phyloP scores from a whole-genome alignment of 2,113 vertebrate species.

The Psittacara wagleri region DNA sequence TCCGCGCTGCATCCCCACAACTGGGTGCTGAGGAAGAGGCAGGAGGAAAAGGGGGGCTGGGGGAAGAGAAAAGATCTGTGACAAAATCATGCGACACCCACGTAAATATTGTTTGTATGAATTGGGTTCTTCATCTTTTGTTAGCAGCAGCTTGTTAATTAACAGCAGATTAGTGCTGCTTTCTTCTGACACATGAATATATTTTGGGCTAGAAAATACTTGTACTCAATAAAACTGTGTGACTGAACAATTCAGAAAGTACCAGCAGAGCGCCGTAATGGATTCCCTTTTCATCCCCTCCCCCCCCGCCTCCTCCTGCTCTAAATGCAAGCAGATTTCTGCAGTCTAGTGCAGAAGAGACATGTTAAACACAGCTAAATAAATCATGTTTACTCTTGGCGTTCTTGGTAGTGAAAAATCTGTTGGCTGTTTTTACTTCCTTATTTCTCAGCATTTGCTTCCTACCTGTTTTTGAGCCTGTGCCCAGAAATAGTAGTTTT shows the following conservation, averaged over 20 bases:
- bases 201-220: conserved; percentile 71
- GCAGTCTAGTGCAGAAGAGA: conserved; percentile 65
- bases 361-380: conserved; percentile 79
- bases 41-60: fast-evolving
- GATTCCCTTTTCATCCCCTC: conserved; percentile 39
- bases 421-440: conserved; percentile 84
- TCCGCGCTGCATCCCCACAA: background rate
- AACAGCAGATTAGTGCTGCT: conserved; percentile 70
- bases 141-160: conserved; percentile 77
- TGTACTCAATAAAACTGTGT: conserved; percentile 61
- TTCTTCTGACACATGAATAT: conserved; percentile 69
- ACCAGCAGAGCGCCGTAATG: conserved; percentile 13
- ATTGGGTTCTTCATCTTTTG: conserved; percentile 74
- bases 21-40: background rate
- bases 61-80: conserved; percentile 8
- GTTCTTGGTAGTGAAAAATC: conserved; percentile 77
- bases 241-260: conserved; percentile 56
- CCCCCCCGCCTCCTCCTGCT: conserved; percentile 14
- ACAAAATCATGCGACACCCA: conserved; percentile 23
- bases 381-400: conserved; percentile 85
- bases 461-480: conserved; percentile 88
- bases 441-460: conserved; percentile 85
- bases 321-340: conserved; percentile 73
- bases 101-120: conserved; percentile 71
- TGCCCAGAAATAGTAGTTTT: conserved; percentile 90